A percentile compares a stretch with the other conserved stretches of the same genome.
phyloP scores from a whole-genome alignment of 2,113 vertebrate species.

The Felis chaus region DNA sequence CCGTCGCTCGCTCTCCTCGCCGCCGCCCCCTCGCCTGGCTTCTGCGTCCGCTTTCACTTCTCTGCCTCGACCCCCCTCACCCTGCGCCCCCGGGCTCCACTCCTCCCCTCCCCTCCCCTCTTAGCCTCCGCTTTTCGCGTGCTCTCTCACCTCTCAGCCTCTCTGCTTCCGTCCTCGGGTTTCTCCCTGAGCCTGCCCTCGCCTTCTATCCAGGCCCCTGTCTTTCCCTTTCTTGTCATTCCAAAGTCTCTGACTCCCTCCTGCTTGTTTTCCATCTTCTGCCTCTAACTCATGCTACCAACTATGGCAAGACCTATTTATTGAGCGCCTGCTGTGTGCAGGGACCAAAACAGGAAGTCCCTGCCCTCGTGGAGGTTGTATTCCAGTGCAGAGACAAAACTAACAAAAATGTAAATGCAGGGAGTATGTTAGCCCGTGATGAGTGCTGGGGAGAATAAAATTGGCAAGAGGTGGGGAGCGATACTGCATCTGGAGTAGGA shows the following conservation, averaged over 20 bases:
- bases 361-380: background rate
- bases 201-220: background rate
- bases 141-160: background rate
- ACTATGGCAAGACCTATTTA: background rate
- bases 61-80: too few species aligned
- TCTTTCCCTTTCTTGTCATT: conserved; percentile 74
- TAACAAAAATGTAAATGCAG: background rate
- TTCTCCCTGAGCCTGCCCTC: background rate
- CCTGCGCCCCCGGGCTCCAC: accelerated
- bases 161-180: accelerated
- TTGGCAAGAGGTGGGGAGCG: background rate
- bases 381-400: background rate
- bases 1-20: background rate
- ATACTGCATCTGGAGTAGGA: background rate
- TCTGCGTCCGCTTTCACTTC: accelerated
- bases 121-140: too few species aligned
- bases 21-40: background rate
- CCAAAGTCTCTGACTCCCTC: background rate
- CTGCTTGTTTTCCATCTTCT: background rate
- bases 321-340: background rate
- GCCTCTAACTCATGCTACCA: background rate
- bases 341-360: background rate
- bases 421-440: too few species aligned
- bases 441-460: background rate
- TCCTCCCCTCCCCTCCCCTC: background rate